Evolutionary conservation across 2,888 invertebrate species (phyloP).

Genomic region (Oligia latruncula): DNA sequence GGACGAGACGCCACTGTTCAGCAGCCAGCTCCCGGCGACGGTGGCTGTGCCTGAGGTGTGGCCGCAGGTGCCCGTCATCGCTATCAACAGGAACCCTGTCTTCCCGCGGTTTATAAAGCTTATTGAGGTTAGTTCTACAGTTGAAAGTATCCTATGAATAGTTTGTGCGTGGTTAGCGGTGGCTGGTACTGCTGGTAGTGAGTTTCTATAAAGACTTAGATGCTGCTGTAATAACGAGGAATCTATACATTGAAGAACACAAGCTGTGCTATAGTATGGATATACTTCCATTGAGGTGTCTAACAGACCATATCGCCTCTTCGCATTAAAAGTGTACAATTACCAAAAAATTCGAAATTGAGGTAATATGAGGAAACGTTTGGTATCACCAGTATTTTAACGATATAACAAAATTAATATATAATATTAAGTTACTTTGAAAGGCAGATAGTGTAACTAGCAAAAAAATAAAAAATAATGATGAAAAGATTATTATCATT

Average conservation of each 20-base stretch:
- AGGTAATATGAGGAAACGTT: no score
- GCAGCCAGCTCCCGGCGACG: slow-evolving; percentile 94
- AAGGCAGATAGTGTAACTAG: no score
- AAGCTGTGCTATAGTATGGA: not conserved
- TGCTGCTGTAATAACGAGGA: not conserved
- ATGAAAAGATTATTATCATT: no score
- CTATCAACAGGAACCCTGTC: slow-evolving; percentile 98
- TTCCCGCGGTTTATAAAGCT: slow-evolving; percentile 99
- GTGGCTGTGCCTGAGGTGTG: slow-evolving; percentile 98
- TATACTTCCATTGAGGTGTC: not conserved
- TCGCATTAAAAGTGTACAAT: no score
- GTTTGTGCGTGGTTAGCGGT: not conserved
- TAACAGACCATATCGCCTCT: not conserved
- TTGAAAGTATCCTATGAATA: not conserved
- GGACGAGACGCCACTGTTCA: slow-evolving; percentile 86
- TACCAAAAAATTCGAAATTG: no score
- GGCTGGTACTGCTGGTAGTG: not conserved
- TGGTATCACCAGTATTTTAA: no score
- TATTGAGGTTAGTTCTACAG: slow-evolving; percentile 92
- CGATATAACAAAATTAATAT: no score
- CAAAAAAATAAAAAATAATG: no score
- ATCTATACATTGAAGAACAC: not conserved
- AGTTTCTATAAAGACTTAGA: not conserved
- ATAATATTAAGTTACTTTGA: no score
- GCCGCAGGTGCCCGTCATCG: slow-evolving; percentile 98